These are phyloP conservation scores for Sphinx pinastri DNA, from an alignment of 2,888 invertebrate species.

Conservation along the genomic window DNA sequence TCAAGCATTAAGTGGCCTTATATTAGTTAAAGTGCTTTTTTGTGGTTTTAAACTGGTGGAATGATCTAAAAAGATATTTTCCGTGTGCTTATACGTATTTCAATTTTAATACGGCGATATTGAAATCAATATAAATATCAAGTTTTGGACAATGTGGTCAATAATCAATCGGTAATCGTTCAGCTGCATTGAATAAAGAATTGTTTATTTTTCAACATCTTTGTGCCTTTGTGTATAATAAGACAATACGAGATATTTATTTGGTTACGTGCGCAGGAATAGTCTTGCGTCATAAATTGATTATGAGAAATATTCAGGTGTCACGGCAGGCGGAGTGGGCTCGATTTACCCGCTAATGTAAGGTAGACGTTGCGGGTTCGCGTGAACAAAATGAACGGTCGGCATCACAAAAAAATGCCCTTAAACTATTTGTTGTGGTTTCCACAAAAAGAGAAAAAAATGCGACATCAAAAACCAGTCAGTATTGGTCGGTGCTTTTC, in stretches of 20 bases:
- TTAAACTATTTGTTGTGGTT: slow-evolving; percentile 81
- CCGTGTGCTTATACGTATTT: slow-evolving; percentile 47
- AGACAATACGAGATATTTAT: slow-evolving; percentile 24
- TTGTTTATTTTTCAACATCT: slow-evolving; percentile 29
- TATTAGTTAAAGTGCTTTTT: slow-evolving; percentile 52
- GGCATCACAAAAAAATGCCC: slow-evolving; percentile 74
- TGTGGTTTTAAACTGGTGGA: slow-evolving; percentile 51
- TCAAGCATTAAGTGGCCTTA: slow-evolving; percentile 56
- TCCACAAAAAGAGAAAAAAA: slow-evolving; percentile 76
- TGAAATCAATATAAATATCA: slow-evolving; percentile 49
- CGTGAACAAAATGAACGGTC: slow-evolving; percentile 73
- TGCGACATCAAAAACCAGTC: slow-evolving; percentile 78
- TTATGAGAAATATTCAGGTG: slow-evolving; percentile 7
- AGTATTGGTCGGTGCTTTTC: slow-evolving; percentile 81
- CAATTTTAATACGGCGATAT: slow-evolving; percentile 51
- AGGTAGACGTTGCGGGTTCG: slow-evolving; percentile 55
- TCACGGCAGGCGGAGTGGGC: slow-evolving; percentile 15
- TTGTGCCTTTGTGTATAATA: slow-evolving; percentile 5
- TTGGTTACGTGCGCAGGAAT: slow-evolving; percentile 17
- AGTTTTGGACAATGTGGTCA: slow-evolving; percentile 44
- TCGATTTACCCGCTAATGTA: slow-evolving; percentile 35
- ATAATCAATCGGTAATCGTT: slow-evolving; percentile 46
- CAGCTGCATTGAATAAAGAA: slow-evolving; percentile 35
- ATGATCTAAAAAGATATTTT: slow-evolving; percentile 50
- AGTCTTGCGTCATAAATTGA: slow-evolving; percentile 18